These are phyloP conservation scores for Nesoenas mayeri DNA, from an alignment of 2,113 vertebrate species.

Conservation along the genomic window DNA sequence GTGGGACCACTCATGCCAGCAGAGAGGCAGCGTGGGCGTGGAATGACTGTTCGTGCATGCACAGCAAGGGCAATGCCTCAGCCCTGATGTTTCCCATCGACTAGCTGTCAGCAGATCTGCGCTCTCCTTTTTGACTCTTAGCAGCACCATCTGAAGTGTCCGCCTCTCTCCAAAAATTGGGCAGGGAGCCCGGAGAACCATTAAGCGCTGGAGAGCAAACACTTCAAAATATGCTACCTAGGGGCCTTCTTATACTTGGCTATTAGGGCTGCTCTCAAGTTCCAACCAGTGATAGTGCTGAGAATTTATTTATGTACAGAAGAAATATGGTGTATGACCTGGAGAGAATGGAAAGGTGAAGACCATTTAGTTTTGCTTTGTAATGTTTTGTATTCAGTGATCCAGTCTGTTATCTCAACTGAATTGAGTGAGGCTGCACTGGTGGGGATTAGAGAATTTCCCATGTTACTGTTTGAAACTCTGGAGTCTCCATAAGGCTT, in stretches of 20 bases:
- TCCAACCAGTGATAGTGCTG: neutral
- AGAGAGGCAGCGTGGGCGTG: rapidly evolving
- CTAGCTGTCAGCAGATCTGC: neutral
- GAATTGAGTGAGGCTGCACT: neutral
- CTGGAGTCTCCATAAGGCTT: neutral
- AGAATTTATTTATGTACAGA: neutral
- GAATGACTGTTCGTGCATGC: neutral
- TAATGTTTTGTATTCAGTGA: neutral
- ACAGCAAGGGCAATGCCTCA: neutral
- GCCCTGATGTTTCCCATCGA: neutral
- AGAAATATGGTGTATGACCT: neutral
- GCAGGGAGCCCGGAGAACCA: neutral
- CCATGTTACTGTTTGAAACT: neutral
- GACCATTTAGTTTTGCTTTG: neutral
- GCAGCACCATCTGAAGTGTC: neutral
- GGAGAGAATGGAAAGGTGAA: neutral
- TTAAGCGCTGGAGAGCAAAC: neutral
- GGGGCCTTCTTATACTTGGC: neutral
- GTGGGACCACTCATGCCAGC: neutral
- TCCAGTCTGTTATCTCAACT: neutral
- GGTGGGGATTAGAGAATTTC: neutral
- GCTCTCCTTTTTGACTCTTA: neutral
- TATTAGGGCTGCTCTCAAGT: neutral
- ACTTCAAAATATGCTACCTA: neutral
- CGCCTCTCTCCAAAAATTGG: neutral